Base-by-base conservation (phyloP, 2,888 invertebrate genomes). In the Trilocha varians region DNA sequence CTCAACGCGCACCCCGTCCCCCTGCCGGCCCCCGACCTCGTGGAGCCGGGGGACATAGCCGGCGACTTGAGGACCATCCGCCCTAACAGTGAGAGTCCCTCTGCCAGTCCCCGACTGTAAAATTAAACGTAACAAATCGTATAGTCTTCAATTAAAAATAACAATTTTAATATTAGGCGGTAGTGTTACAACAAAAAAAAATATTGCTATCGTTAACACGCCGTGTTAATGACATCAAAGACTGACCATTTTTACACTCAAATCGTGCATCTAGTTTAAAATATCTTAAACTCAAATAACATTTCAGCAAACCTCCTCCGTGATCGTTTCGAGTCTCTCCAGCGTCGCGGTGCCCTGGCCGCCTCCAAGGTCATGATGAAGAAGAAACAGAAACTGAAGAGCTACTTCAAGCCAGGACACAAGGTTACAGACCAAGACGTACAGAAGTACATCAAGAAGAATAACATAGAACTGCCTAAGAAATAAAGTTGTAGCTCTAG, bases 271-370 rank as follows among this genome's bases (percentile, higher is more conserved):
- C 37, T 44, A 13, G 6, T 25, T 25, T 18, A 42, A 36, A 14
- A 5, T 46, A 38, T 5, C 0, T 0, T 8, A 1, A 5, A 38
- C 18, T 39, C 34, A 5, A 40, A 17, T 40, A 36, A 25, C 45
- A 9, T 60, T 65, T 8, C 87, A 78, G 90, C 93, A 5, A 93
- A 90, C 71, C 76, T 96, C n/a, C 83, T 97, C 5, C 87, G 89
- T 13, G 96, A 97, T 50, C 89, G 97, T 15, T 97, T 91, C 68
- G 93, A 93, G 61, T 95, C 95, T 44, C 79, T 98, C 49, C 97
- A 98, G 70, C 93, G 92, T 42, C 91, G 98, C 52, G 98, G 96
- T 55, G 91, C 97, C n/a, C 82, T 98, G 36, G 94, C 95, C 47
- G 92, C 95, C 9, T 82, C 87, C 44, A 84, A 89, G 57, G 87